These are phyloP conservation scores for Kradibia gibbosae DNA, from an alignment of 1,140 invertebrate species.

Conservation along the genomic window DNA sequence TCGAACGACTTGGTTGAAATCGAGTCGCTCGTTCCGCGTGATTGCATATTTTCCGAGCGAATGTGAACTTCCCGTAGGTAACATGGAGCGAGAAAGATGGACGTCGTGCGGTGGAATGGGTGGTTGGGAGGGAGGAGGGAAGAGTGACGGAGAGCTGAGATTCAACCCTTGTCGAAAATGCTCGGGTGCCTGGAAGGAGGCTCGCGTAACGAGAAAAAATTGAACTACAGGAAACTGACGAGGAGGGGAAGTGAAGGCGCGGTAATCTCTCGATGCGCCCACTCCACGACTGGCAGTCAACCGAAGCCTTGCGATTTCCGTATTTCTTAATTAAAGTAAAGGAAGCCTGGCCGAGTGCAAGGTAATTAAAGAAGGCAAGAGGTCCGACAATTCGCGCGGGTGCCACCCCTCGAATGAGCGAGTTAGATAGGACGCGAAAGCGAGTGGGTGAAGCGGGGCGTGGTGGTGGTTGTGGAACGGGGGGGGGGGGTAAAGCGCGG, in stretches of 20 bases:
- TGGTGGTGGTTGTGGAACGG: background rate
- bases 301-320: constrained; percentile 39
- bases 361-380: constrained; percentile 46
- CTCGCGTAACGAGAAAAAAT: constrained; percentile 14
- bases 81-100: too few relatives aligned
- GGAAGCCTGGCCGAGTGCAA: constrained; percentile 2
- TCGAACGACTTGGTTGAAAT: constrained; percentile 29
- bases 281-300: background rate
- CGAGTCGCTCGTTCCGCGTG: constrained; percentile 51
- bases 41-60: constrained; percentile 39
- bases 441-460: too few relatives aligned
- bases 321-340: constrained; percentile 51
- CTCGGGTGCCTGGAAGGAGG: background rate
- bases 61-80: constrained; percentile 4
- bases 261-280: background rate
- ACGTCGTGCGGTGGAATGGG: too few relatives aligned
- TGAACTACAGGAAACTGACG: background rate
- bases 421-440: background rate
- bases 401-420: background rate
- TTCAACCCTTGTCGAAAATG: constrained; percentile 5
- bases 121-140: background rate
- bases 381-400: constrained; percentile 28
- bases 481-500: background rate
- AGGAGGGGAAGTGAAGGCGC: background rate
- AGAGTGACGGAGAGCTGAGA: background rate